These are phyloP conservation scores for Dione juno DNA, from an alignment of 2,888 invertebrate genomes.

Conservation along the genomic window DNA sequence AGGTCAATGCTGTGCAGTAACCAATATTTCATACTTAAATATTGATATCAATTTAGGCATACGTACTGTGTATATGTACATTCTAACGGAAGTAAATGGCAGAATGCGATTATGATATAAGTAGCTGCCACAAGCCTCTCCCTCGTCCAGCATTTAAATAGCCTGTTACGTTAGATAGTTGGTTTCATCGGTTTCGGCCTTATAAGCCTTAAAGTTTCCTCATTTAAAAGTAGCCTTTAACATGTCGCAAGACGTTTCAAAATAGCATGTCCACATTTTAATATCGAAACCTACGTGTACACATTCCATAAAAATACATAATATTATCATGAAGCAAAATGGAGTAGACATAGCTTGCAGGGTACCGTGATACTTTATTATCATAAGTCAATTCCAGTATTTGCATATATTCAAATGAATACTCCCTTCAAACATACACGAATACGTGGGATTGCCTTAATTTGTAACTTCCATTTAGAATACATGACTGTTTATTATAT, in stretches of 20 bases:
- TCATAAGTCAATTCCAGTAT: conserved; percentile 55
- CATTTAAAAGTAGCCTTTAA: neutral
- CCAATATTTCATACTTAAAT: conserved; percentile 64
- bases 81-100: conserved; percentile 47
- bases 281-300: neutral
- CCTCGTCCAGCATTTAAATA: conserved; percentile 21
- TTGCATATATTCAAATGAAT: conserved; percentile 68
- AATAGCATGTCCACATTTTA: neutral
- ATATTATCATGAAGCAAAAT: neutral
- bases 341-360: neutral
- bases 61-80: conserved; percentile 53
- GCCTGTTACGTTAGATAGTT: conserved; percentile 21
- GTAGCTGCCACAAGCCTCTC: conserved; percentile 17
- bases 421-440: conserved; percentile 56
- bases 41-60: conserved; percentile 62
- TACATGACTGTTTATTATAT: neutral
- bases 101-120: conserved; percentile 39
- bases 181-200: conserved; percentile 30
- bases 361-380: conserved; percentile 55
- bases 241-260: neutral
- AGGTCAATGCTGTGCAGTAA: conserved; percentile 53
- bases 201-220: neutral
- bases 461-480: conserved; percentile 5
- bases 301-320: conserved; percentile 18
- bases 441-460: conserved; percentile 9